Evolutionary conservation across 2,113 vertebrate genomes (phyloP), one percentile per base, ranked within the genome.

Genomic region (Motacilla tschutschensis): DNA sequence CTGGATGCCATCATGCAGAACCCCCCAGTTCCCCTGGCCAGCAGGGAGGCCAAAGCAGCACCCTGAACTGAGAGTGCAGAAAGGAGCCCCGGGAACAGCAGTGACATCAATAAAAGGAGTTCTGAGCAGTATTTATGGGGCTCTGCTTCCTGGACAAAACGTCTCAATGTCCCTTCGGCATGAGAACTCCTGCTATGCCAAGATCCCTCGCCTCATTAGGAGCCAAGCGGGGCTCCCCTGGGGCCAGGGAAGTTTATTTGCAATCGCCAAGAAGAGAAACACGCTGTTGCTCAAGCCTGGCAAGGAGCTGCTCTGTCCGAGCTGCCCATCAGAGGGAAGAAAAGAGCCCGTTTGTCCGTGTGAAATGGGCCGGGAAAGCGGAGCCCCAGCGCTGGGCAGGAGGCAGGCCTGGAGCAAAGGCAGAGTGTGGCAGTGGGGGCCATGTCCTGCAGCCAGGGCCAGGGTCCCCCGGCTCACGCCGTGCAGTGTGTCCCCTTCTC

Each of bases 111-210:
- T 70, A 57, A 74, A 63, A 53, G 28, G 17, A 78, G 36, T 57
- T 74, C 14, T 69, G 65, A 74, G 70, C 31, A 5, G 44, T 15
- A 40, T 83, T 91, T 67, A 59, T 29, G 9, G 65, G 65, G 53
- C 65, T 48, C 12, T 5, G 28, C 36, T 80, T 67, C 58, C 77
- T 8, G 16, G 46, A 77, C 51, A 46, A 89, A 64, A 1, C 0
- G 0, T 73, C 48, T 87, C 62, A 22, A n/a, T 33, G 77, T 71
- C 77, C 70, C n/a, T 71, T 77, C 0, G 3, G 66, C 77, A 87
- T 87, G 79, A 64, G 89, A 94, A 92, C 77, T 36, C 25, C 44
- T 51, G 70, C 44, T 28, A 57, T 2, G 25, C 53, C 85, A 92
- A 85, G 65, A 78, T 85, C 69, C 69, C 57, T 90, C 0, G 5